phyloP scores from a whole-genome alignment of 2,113 vertebrate species.

The Alectura lathami region DNA sequence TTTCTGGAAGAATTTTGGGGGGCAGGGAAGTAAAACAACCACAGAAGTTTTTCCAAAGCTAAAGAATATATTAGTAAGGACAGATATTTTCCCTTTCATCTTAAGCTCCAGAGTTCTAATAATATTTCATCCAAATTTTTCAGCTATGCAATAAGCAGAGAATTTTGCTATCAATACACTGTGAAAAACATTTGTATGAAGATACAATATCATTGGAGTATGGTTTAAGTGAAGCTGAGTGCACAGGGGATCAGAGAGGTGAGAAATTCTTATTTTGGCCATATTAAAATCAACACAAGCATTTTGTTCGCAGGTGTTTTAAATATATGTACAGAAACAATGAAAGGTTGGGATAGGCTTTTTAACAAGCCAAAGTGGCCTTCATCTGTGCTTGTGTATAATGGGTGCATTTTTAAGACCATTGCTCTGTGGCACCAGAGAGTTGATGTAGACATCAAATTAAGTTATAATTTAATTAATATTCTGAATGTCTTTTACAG shows the following conservation, averaged over 20 bases:
- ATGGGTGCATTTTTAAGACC: background rate
- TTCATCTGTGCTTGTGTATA: background rate
- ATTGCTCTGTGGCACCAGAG: background rate
- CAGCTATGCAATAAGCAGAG: background rate
- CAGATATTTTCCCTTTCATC: background rate
- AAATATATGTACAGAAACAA: background rate
- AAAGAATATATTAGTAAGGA: background rate
- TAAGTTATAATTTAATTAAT: conserved; percentile 32
- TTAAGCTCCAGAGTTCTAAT: background rate
- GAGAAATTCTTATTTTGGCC: background rate
- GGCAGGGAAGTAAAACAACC: background rate
- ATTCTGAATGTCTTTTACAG: background rate
- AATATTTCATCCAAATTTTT: background rate
- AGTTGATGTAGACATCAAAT: background rate
- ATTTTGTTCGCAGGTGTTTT: background rate
- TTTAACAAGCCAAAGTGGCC: background rate
- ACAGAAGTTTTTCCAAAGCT: background rate
- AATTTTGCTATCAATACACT: background rate
- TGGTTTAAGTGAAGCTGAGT: background rate
- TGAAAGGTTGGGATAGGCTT: background rate
- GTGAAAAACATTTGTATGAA: background rate
- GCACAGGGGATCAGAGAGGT: background rate
- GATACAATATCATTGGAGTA: background rate
- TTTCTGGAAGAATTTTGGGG: background rate
- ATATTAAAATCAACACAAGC: background rate